phyloP scores from a whole-genome alignment of 2,797 vertebrate genomes.

The Falco cherrug region DNA sequence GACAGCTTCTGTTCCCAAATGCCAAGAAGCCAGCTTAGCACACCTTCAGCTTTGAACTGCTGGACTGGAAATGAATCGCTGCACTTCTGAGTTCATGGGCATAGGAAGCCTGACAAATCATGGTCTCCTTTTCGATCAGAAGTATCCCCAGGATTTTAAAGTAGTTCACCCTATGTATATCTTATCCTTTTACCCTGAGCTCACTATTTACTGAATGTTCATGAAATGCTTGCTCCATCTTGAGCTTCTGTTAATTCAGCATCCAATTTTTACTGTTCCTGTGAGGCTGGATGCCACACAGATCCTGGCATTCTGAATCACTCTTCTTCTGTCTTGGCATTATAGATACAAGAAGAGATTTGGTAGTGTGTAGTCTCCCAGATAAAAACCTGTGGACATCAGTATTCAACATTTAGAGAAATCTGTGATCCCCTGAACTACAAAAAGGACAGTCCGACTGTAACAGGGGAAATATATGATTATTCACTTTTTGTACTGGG shows the following conservation, averaged over 20 bases:
- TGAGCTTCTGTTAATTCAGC: background rate
- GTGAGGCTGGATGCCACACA: background rate
- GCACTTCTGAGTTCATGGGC: background rate
- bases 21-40: background rate
- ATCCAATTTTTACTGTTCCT: background rate
- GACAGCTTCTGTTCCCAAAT: conserved; percentile 30
- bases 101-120: background rate
- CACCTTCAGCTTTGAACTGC: background rate
- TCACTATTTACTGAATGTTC: background rate
- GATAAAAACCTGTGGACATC: background rate
- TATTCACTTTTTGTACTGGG: background rate
- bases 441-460: background rate
- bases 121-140: background rate
- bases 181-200: background rate
- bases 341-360: background rate
- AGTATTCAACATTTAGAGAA: background rate
- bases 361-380: background rate
- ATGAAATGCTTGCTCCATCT: background rate
- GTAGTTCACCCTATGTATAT: background rate
- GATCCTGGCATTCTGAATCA: background rate
- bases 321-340: background rate
- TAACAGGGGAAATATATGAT: background rate
- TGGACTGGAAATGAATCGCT: background rate
- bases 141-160: background rate
- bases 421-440: background rate